phyloP scores from a whole-genome alignment of 1,140 invertebrate genomes.

The Oryctes rhinoceros region DNA sequence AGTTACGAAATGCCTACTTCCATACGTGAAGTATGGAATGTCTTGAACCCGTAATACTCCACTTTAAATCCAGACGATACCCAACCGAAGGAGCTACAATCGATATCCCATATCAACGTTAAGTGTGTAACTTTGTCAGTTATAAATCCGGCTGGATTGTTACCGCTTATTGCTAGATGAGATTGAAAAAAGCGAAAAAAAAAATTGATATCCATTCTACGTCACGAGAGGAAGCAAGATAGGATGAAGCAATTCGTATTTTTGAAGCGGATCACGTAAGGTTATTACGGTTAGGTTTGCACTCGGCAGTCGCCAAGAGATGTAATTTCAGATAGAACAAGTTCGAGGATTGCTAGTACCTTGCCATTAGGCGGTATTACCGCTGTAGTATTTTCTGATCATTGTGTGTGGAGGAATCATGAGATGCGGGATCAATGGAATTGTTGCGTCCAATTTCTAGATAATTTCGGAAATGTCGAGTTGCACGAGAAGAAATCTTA shows the following conservation, averaged over 20 bases:
- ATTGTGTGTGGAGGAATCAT: conserved; percentile 1
- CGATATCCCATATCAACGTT: neutral
- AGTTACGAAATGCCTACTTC: neutral
- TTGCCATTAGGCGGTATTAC: neutral
- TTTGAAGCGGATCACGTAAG: conserved; percentile 16
- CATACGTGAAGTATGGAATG: neutral
- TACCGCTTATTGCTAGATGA: conserved; percentile 3
- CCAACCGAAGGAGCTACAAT: neutral
- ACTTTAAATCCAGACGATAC: neutral
- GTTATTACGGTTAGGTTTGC: conserved; percentile 1
- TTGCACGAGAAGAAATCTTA: too few relatives aligned
- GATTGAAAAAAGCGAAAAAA: neutral
- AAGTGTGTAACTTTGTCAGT: neutral
- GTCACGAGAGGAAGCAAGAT: neutral
- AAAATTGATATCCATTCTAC: neutral
- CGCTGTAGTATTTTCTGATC: conserved; percentile 4
- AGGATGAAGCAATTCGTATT: neutral
- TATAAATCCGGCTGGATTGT: neutral
- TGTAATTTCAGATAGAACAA: conserved; percentile 22
- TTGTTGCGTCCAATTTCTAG: neutral
- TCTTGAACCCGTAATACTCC: neutral
- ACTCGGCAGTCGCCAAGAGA: neutral
- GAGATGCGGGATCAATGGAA: neutral
- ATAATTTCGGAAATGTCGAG: neutral
- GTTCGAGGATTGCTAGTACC: neutral